Evolutionary conservation across 2,797 vertebrate genomes (phyloP), one percentile per base, ranked within the genome.

Genomic region (Menidia menidia): DNA sequence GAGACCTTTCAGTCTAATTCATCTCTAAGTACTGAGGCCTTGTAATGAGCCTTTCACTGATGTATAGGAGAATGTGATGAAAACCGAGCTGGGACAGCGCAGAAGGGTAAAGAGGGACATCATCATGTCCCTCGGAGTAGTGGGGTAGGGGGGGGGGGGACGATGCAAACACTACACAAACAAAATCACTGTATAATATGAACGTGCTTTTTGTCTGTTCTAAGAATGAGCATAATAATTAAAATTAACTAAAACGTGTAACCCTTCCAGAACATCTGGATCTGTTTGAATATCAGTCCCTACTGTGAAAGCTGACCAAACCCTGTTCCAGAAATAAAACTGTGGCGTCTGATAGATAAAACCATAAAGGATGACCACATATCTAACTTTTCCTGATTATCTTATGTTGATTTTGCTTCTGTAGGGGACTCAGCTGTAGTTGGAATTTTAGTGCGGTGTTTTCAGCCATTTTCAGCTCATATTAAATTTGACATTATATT

Each of bases 1-100:
- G 43, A 73, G 52, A 62, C 63, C 55, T 31, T 71, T 84, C 75
- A 71, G 69, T 84, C 71, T 76, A 76, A 81, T 69, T 81, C 50
- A 79, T 67, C 48, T 53, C 48, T 53, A 44, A 16, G 39, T 18
- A 66, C 32, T 60, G 6, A 63, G 50, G 42, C 65, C 60, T 68
- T 68, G 56, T 59, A 47, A 71, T 51, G 59, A 75, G 39, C 39
- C 51, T 51, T 35, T 50, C 44, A 62, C 31, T 45, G 60, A 67
- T 44, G 54, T 57, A 59, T 10, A 50, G 5, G 18, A 30, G 31
- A 60, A 10, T 6, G 51, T 35, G 58, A 53, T 66, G 68, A 19
- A 32, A 10, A 60, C 32, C 4, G 16, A 53, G 33, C 25, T 52
- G 35, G 35, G 70, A 50, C 43, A 61, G 43, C 16, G 45, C 32